Base-by-base conservation (phyloP, 1,140 invertebrate species). In the Stratiolaelaps scimitus region DNA sequence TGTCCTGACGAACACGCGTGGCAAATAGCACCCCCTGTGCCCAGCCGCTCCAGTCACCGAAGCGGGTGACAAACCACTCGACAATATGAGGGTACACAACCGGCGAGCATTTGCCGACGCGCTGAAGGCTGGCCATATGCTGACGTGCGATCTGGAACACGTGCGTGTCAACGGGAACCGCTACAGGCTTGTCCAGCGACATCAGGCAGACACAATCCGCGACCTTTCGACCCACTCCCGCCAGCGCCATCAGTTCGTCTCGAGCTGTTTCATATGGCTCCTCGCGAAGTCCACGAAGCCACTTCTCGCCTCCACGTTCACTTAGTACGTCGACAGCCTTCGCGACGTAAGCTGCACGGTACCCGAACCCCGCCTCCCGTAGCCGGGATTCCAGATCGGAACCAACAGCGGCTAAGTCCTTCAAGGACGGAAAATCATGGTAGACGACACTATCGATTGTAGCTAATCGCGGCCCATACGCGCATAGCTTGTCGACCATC, bases 131-230 rank as follows among this genome's bases (percentile, higher is more conserved):
- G 15, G 13, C 1, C 23, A 60, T 60, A 10, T 60, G 26, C 15
- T 26, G 26, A 17, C 34, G 26, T 2, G 89, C 91, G 65, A 98
- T 85, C 79, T 96, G 88, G 77, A 86, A 92, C 20, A 98, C 89
- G 76, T 98, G 94, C 0, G 92, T 96, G 75, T 98, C 95, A 1
- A 98, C 87, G 15, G 94, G 94, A 66, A 98, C 83, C 0, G 91
- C 84, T 73, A 86, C 81, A 48, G 90, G 74, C 74, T 97, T 88
- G 60, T 86, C 85, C 67, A 98, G 75, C 1, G 92, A 92, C 93
- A 98, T 98, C 2, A 98, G 79, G 76, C 90, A 94, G 71, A 98
- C 88, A 75, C 94, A 98, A 76, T 98, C 94, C n/a, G 94, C 92
- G 23, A 97, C 88, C 70, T 75, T 75, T 15, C 71, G 75, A 34